phyloP scores from a whole-genome alignment of 2,888 invertebrate species.

The Digitonthophagus gazella region DNA sequence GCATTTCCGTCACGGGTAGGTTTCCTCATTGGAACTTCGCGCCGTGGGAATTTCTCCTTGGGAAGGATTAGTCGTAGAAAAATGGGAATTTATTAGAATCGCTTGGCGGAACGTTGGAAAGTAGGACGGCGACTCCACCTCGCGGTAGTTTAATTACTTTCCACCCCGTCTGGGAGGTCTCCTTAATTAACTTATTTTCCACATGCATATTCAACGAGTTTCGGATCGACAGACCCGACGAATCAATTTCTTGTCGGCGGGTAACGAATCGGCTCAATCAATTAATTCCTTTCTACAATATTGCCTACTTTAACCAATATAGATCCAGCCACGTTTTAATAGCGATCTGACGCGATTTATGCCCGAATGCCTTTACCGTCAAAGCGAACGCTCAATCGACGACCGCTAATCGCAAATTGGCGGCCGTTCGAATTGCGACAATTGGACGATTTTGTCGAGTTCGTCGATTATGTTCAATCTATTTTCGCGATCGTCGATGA shows the following conservation, averaged over 20 bases:
- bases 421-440: conserved; percentile 6
- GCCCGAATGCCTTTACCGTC: neutral
- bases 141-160: neutral
- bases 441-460: neutral
- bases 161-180: neutral
- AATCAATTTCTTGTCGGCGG: neutral
- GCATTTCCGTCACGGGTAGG: neutral
- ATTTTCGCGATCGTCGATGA: conserved; percentile 1
- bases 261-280: neutral
- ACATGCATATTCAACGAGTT: conserved; percentile 6
- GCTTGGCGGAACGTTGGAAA: neutral
- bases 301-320: too few species aligned
- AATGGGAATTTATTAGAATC: neutral
- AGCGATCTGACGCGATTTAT: neutral
- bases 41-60: neutral
- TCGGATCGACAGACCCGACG: neutral
- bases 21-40: neutral
- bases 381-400: neutral
- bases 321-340: neutral
- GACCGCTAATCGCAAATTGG: conserved; percentile 2
- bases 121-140: neutral
- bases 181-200: conserved; percentile 11
- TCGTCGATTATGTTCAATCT: neutral
- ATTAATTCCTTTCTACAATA: neutral
- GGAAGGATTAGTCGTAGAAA: neutral